Conservation (phyloP, 2,888 invertebrate species). For the Torymus texanus region DNA sequence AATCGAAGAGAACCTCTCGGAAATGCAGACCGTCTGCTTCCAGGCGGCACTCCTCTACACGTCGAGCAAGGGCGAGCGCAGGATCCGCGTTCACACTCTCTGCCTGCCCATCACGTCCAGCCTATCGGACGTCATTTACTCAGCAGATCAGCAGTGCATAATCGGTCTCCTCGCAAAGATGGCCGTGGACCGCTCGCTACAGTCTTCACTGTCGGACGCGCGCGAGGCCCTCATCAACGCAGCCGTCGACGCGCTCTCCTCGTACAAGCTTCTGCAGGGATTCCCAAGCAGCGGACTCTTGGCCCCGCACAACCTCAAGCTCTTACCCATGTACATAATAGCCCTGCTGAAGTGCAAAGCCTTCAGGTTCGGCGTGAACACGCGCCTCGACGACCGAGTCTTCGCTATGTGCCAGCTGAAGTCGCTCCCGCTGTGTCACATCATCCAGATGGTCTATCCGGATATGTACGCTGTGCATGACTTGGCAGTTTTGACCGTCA, state of each 20-base stretch:
- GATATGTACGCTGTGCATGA: conserved; percentile 91
- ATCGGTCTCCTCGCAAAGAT: conserved; percentile 95
- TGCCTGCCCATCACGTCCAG: conserved; percentile 93
- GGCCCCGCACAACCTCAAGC: conserved; percentile 85
- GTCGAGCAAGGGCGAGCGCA: conserved; percentile 94
- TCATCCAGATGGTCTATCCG: conserved; percentile 93
- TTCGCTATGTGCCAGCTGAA: conserved; percentile 96
- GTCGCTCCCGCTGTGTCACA: conserved; percentile 85
- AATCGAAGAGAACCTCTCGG: conserved; percentile 92
- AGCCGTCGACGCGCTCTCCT: conserved; percentile 90
- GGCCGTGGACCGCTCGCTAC: conserved; percentile 95
- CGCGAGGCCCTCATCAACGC: conserved; percentile 97
- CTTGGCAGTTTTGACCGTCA: conserved; percentile 78
- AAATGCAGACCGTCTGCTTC: conserved; percentile 93
- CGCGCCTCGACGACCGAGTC: conserved; percentile 94
- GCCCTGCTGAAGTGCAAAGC: conserved; percentile 93
- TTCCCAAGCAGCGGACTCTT: conserved; percentile 79
- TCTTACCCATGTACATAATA: conserved; percentile 92
- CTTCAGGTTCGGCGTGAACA: conserved; percentile 91
- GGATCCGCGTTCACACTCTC: conserved; percentile 98
- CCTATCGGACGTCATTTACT: conserved; percentile 89
- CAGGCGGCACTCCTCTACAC: conserved; percentile 98
- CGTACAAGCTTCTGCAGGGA: conserved; percentile 81
- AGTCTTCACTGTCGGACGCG: conserved; percentile 92
- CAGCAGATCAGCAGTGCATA: conserved; percentile 96